Conservation (phyloP, 2,797 vertebrate species). For the Anabas testudineus region DNA sequence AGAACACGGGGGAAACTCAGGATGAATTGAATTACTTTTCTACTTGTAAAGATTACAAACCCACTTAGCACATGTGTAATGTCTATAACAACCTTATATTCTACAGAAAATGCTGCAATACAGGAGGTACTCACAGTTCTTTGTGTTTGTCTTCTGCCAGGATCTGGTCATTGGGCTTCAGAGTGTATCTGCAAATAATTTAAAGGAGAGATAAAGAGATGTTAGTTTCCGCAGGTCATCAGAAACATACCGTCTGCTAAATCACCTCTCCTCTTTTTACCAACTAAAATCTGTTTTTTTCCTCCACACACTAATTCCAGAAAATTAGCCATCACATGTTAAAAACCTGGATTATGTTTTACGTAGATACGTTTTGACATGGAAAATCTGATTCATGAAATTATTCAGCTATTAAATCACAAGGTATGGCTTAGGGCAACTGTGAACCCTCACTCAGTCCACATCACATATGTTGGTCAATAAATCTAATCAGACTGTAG, state of each 20-base stretch:
- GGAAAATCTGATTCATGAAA: slow-evolving; percentile 1
- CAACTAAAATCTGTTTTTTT: neutral
- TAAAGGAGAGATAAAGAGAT: neutral
- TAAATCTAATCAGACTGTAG: neutral
- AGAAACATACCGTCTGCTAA: neutral
- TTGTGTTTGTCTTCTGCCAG: slow-evolving; percentile 98
- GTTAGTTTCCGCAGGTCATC: slow-evolving; percentile 7
- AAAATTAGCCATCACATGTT: neutral
- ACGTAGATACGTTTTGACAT: neutral
- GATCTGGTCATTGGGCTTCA: slow-evolving; percentile 96
- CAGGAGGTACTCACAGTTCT: slow-evolving; percentile 88
- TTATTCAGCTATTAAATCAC: neutral
- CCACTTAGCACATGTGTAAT: neutral
- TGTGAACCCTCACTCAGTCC: neutral
- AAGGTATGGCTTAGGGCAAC: neutral
- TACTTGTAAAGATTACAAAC: slow-evolving; percentile 17
- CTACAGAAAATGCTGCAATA: slow-evolving; percentile 24
- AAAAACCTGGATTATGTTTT: neutral
- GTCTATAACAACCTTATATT: neutral
- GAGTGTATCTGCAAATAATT: slow-evolving; percentile 85
- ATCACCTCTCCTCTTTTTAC: neutral
- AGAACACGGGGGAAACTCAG: slow-evolving; percentile 46
- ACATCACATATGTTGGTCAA: slow-evolving; percentile 20
- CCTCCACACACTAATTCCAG: neutral
- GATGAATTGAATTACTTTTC: neutral